Percentiles rank a stretch among this genome's conserved stretches.
These are phyloP conservation scores for Potamilus streckersoni DNA, from an alignment of 1,140 invertebrate genomes.

Conservation along the genomic window DNA sequence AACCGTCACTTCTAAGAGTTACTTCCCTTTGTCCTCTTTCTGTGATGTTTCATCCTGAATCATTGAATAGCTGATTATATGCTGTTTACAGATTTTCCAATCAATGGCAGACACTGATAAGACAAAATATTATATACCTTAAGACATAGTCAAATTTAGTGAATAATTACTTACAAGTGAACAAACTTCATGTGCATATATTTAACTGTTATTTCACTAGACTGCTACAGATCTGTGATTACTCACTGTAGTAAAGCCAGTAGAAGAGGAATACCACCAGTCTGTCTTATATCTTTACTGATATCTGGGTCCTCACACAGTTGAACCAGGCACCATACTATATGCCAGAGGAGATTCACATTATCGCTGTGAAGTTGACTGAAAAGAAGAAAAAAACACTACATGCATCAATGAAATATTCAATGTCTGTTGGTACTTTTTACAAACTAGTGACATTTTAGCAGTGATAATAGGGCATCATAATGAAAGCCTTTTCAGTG, in stretches of 20 bases:
- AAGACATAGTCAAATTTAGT: background rate
- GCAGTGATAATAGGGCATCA: no score
- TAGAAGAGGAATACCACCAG: conserved; percentile 67
- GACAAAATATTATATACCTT: background rate
- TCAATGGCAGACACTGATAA: background rate
- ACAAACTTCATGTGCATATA: background rate
- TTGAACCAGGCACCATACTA: conserved; percentile 67
- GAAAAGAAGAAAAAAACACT: conserved; percentile 15
- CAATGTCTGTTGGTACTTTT: no score
- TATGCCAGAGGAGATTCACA: conserved; percentile 59
- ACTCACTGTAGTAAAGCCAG: conserved; percentile 66
- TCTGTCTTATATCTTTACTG: conserved; percentile 63
- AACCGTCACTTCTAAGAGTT: no score
- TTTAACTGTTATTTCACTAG: background rate
- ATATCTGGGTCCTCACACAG: conserved; percentile 66
- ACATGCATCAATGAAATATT: background rate
- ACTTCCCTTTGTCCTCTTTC: no score
- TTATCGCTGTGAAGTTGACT: conserved; percentile 64
- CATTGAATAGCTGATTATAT: background rate
- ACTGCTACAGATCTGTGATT: background rate
- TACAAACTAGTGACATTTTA: no score
- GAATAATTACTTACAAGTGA: background rate
- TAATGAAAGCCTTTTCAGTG: no score
- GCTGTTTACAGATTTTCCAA: background rate
- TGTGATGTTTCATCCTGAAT: background rate